A percentile compares a stretch with the other conserved stretches of the same genome.
Evolutionary conservation across 2,113 vertebrate genomes (phyloP).

Genomic region (Tachysurus fulvidraco): DNA sequence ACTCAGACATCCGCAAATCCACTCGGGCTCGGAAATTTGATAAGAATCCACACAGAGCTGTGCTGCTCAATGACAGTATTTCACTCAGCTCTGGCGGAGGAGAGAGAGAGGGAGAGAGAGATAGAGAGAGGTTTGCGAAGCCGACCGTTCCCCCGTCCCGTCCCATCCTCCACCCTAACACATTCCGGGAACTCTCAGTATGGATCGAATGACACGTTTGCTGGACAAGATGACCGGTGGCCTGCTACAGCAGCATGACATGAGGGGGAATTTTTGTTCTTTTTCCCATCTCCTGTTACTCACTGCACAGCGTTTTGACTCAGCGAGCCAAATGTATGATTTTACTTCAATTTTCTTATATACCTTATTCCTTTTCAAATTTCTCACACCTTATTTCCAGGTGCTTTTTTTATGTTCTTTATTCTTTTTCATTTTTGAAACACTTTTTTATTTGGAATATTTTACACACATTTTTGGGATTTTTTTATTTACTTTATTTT

Average conservation of each 20-base stretch:
- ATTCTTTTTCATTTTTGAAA: too few relatives aligned
- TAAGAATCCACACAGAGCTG: conserved; percentile 16
- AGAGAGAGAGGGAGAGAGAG: conserved; percentile 39
- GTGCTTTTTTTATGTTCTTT: too few relatives aligned
- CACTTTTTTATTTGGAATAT: too few relatives aligned
- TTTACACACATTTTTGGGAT: too few relatives aligned
- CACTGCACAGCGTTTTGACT: conserved; percentile 6
- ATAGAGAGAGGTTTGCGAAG: conserved; percentile 44
- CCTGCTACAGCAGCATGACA: conserved; percentile 58
- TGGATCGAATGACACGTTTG: conserved; percentile 65
- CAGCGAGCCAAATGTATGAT: not conserved
- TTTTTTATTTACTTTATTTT: too few relatives aligned
- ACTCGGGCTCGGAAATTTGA: conserved; percentile 29
- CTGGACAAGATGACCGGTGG: conserved; percentile 56
- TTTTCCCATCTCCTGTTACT: conserved; percentile 38
- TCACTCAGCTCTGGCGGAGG: conserved; percentile 48
- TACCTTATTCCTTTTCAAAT: too few relatives aligned
- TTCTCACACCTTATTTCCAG: too few relatives aligned
- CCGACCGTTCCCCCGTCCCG: not conserved
- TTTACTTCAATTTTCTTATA: too few relatives aligned
- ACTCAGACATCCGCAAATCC: conserved; percentile 16
- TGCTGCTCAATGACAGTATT: conserved; percentile 7
- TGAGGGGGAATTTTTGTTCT: conserved; percentile 15
- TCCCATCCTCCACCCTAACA: conserved; percentile 16
- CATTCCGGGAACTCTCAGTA: conserved; percentile 63